Percentiles rank a stretch among this genome's conserved stretches.
phyloP scores from a whole-genome alignment of 2,888 invertebrate species.

The Margaritifera margaritifera region DNA sequence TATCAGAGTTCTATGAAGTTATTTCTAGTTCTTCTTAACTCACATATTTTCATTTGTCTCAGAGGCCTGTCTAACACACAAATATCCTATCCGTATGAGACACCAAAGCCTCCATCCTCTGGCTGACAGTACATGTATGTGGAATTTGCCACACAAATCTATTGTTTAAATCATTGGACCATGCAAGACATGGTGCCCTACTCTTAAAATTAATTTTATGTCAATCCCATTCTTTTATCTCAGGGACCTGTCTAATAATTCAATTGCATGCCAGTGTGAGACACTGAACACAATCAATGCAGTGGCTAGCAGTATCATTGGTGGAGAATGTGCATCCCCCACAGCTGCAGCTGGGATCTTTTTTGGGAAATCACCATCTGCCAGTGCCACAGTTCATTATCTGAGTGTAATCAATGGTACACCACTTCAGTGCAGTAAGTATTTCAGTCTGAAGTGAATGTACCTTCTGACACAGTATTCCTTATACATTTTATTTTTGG shows the following conservation, averaged over 20 bases:
- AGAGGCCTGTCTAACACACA: too few species aligned
- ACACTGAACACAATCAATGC: slow-evolving; percentile 15
- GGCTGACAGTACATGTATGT: too few species aligned
- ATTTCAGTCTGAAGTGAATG: neutral
- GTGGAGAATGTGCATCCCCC: slow-evolving; percentile 16
- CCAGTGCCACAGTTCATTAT: slow-evolving; percentile 8
- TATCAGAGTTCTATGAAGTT: too few species aligned
- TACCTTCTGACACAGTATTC: too few species aligned
- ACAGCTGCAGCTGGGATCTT: slow-evolving; percentile 11
- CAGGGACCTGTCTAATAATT: slow-evolving; percentile 23
- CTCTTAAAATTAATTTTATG: neutral
- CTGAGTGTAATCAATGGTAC: slow-evolving; percentile 10
- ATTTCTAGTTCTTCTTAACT: too few species aligned
- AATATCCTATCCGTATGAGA: too few species aligned
- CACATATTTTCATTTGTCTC: too few species aligned
- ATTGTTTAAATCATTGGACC: too few species aligned
- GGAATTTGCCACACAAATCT: too few species aligned
- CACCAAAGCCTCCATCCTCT: too few species aligned
- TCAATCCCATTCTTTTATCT: slow-evolving; percentile 1
- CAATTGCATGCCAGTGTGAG: slow-evolving; percentile 31
- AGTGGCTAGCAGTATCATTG: slow-evolving; percentile 2
- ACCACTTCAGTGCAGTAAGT: slow-evolving; percentile 30
- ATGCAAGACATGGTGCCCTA: too few species aligned
- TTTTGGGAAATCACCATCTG: slow-evolving; percentile 1
- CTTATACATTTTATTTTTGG: too few species aligned